Conservation (phyloP, 2,797 vertebrate genomes). For the Sebastes nivosus region DNA sequence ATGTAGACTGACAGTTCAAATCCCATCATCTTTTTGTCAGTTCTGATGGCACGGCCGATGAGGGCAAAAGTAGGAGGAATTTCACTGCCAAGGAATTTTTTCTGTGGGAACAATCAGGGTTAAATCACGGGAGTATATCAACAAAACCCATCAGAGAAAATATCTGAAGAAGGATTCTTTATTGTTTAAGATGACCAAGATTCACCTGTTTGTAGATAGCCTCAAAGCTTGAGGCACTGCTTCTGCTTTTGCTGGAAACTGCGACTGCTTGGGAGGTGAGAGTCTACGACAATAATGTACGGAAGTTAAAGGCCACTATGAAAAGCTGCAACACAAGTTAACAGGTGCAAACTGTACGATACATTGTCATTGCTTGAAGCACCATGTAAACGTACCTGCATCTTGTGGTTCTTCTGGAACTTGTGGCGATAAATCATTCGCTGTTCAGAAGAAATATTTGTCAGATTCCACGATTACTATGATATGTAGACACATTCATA, state of each 20-base stretch:
- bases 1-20: conserved; percentile 80
- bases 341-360: background rate
- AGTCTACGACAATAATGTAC: conserved; percentile 37
- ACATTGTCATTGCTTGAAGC: background rate
- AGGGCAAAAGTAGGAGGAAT: conserved; percentile 67
- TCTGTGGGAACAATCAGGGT: conserved; percentile 55
- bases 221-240: conserved; percentile 76
- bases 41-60: conserved; percentile 75
- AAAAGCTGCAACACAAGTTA: background rate
- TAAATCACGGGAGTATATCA: background rate
- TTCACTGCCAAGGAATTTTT: conserved; percentile 73
- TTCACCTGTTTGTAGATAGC: conserved; percentile 70
- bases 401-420: conserved; percentile 71
- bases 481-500: background rate
- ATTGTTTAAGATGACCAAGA: background rate
- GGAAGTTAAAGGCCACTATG: background rate
- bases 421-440: background rate
- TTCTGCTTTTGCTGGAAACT: conserved; percentile 69
- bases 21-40: conserved; percentile 75
- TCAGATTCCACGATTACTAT: background rate
- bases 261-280: conserved; percentile 1
- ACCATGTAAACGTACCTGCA: conserved; percentile 49
- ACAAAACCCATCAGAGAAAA: background rate
- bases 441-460: conserved; percentile 42
- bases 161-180: background rate